Evolutionary conservation across 2,797 vertebrate species (phyloP).

Genomic region (Sparus aurata): DNA sequence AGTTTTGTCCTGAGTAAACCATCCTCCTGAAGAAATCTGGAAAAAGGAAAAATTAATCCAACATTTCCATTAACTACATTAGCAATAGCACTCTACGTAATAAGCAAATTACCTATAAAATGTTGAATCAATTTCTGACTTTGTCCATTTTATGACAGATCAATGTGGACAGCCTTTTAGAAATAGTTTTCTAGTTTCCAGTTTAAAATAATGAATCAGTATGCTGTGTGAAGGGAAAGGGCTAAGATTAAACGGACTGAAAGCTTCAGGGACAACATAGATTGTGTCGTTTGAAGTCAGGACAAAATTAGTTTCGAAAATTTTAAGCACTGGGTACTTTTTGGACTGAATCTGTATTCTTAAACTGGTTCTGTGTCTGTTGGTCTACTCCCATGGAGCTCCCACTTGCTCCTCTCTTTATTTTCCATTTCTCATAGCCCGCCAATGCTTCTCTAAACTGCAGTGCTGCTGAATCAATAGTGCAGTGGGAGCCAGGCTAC

Average conservation of each 20-base stretch:
- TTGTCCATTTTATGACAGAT: not conserved
- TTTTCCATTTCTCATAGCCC: conserved; percentile 60
- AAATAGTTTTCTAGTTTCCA: not conserved
- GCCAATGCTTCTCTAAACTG: conserved; percentile 58
- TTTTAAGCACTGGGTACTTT: conserved; percentile 3
- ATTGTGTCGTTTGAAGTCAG: not conserved
- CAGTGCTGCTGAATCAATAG: conserved; percentile 67
- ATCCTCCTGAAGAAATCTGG: no score
- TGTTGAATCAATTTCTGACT: not conserved
- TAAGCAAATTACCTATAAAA: not conserved
- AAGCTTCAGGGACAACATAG: not conserved
- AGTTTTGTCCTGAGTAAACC: no score
- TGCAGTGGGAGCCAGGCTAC: conserved; percentile 55
- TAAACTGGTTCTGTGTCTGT: conserved; percentile 20
- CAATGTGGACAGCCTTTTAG: not conserved
- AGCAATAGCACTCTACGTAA: no score
- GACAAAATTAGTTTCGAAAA: conserved; percentile 16
- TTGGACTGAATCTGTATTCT: conserved; percentile 37
- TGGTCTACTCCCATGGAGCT: conserved; percentile 37
- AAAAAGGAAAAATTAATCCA: no score
- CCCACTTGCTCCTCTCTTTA: conserved; percentile 56
- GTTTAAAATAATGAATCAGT: not conserved
- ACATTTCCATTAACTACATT: no score
- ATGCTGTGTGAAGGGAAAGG: not conserved
- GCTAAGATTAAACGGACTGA: not conserved